Evolutionary conservation across 2,888 invertebrate genomes (phyloP).

Genomic region (Petrolisthes cinctipes): DNA sequence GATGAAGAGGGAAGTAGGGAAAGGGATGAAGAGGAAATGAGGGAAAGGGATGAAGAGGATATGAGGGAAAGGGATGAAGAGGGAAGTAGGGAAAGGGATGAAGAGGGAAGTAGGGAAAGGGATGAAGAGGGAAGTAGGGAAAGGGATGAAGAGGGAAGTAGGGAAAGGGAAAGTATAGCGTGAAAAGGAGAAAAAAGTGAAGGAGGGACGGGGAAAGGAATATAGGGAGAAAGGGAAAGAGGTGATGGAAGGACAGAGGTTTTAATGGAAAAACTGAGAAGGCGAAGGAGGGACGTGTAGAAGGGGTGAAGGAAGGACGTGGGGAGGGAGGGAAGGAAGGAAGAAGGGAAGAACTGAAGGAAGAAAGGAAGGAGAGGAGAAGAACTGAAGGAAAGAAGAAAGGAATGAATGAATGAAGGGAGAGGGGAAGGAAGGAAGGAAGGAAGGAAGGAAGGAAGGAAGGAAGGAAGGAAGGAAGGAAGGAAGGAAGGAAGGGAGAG

Average conservation of each 20-base stretch:
- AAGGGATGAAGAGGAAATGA: no score
- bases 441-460: background rate
- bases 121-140: no score
- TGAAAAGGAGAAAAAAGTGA: no score
- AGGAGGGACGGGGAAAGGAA: background rate
- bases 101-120: no score
- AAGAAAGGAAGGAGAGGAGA: background rate
- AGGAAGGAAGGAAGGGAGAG: background rate
- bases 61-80: no score
- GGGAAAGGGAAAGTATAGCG: no score
- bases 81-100: no score
- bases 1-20: no score
- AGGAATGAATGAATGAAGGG: background rate
- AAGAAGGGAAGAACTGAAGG: background rate
- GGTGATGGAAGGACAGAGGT: background rate
- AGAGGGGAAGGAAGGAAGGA: background rate
- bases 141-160: no score
- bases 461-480: background rate
- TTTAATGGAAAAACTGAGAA: no score
- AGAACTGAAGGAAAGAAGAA: background rate
- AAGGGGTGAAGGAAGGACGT: background rate
- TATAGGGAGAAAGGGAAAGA: background rate
- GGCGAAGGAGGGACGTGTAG: no score
- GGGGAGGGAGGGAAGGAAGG: background rate
- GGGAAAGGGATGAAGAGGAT: no score